Percentiles rank a stretch among this genome's conserved stretches.
These are phyloP conservation scores for Bathynomus jamesi DNA, from an alignment of 1,140 invertebrate species.

Conservation along the genomic window DNA sequence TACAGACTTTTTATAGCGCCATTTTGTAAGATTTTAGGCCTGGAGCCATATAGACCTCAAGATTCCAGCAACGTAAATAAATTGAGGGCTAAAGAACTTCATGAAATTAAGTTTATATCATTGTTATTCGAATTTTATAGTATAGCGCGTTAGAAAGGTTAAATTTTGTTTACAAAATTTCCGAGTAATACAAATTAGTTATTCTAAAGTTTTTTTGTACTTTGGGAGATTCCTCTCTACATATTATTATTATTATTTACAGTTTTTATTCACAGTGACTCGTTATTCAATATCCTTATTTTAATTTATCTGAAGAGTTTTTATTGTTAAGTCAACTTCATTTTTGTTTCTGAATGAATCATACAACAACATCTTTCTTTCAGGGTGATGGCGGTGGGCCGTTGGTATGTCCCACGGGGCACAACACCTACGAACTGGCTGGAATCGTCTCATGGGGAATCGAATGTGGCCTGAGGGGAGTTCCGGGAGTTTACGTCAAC, in stretches of 20 bases:
- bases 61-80: too few species aligned
- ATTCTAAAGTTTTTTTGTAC: neutral
- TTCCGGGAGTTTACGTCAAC: conserved; percentile 82
- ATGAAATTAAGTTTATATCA: too few species aligned
- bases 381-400: conserved; percentile 80
- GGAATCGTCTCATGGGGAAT: conserved; percentile 83
- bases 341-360: neutral
- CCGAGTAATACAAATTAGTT: neutral
- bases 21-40: too few species aligned
- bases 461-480: conserved; percentile 71
- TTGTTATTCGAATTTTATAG: too few species aligned
- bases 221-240: neutral
- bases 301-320: neutral
- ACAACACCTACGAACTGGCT: conserved; percentile 69
- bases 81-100: too few species aligned
- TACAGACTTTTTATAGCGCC: too few species aligned
- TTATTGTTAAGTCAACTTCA: neutral
- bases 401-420: conserved; percentile 73
- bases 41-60: too few species aligned
- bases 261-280: neutral
- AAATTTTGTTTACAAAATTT: too few species aligned
- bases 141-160: too few species aligned
- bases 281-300: neutral
- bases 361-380: conserved; percentile 12
- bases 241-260: neutral